Evolutionary conservation across 1,140 invertebrate genomes (phyloP), one percentile per base, ranked within the genome.

Genomic region (Agrilus planipennis): DNA sequence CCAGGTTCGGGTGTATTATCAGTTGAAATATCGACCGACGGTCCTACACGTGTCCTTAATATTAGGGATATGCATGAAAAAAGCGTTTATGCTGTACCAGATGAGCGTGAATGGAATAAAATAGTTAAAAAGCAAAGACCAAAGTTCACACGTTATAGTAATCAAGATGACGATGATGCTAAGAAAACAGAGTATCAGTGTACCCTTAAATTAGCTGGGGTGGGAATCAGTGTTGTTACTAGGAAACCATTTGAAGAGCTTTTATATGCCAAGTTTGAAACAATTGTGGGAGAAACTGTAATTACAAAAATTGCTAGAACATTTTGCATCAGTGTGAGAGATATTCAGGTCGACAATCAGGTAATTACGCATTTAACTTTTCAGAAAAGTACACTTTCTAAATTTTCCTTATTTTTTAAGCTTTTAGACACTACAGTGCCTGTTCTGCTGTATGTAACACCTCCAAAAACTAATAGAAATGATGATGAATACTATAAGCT

Each of bases 261-360:
- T 9, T 55, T 94, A 22, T 95, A 89, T 62, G 73, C 81, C 12
- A 71, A 75, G 38, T 71, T 93, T 19, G 71, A 75, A 17, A 76
- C 77, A 47, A 82, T 94, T 43, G 65, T 75, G 16, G 61, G 87
- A 2, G 76, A 84, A 48, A 67, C 78, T 20, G 57, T 73, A 12
- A 65, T 73, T 27, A 75, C 71, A 18, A 63, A 65, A 4, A 54
- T 54, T 15, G 67, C 64, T 32, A 76, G 75, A 47, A 75, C 71
- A n/a, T 60, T 87, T 21, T 79, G 84, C 53, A 65, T 84, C 11
- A 79, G 74, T 49, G 75, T 96, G 2, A 68, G 73, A 27, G 75
- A 87, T 58, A 73, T 95, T 51, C 90, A 94, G 70, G 79, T 86
- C 51, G 76, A 96, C 61, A 95, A 95, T 73, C 90, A 91, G 67